phyloP scores from a whole-genome alignment of 2,797 vertebrate genomes.

The Jordanella pulchra region DNA sequence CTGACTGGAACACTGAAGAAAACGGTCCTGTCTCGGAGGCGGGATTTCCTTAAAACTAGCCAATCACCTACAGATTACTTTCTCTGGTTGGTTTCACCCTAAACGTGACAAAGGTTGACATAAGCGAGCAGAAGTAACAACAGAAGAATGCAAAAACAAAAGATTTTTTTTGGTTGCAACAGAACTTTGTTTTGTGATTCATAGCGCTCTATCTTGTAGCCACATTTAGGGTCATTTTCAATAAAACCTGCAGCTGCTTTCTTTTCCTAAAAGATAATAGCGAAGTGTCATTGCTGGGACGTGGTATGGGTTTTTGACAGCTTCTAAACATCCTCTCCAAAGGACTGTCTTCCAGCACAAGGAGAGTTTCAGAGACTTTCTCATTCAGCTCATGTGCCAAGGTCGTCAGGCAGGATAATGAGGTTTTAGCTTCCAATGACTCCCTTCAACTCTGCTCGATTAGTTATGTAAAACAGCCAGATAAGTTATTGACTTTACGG shows the following conservation, averaged over 20 bases:
- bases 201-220: neutral
- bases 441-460: constrained; percentile 64
- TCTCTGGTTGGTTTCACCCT: too few species aligned
- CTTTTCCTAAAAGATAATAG: constrained; percentile 25
- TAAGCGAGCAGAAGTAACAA: neutral
- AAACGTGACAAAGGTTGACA: neutral
- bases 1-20: too few species aligned
- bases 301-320: constrained; percentile 36
- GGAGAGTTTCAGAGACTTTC: constrained; percentile 56
- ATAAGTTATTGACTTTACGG: constrained; percentile 63
- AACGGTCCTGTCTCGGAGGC: too few species aligned
- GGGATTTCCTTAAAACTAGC: too few species aligned
- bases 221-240: constrained; percentile 6
- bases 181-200: neutral
- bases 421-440: constrained; percentile 69
- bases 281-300: constrained; percentile 14
- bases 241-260: constrained; percentile 20
- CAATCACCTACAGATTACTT: too few species aligned
- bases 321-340: constrained; percentile 46
- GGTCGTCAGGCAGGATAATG: constrained; percentile 72
- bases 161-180: neutral
- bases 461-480: constrained; percentile 70
- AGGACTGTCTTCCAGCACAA: constrained; percentile 22
- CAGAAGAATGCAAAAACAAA: neutral
- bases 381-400: constrained; percentile 72